phyloP scores from a whole-genome alignment of 2,113 vertebrate species.

The Sarotherodon lohbergeri region DNA sequence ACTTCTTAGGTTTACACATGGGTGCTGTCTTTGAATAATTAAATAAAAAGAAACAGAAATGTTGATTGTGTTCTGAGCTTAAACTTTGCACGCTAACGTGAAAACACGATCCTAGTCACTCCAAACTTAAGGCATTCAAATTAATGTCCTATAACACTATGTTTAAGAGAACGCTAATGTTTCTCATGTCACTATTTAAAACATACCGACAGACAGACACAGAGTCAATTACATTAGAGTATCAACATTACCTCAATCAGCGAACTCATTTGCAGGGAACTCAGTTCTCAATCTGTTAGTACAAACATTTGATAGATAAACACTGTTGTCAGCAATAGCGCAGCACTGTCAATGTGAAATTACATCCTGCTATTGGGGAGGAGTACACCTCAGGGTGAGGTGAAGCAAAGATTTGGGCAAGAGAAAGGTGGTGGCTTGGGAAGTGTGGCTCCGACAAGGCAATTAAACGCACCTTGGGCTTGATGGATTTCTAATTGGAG shows the following conservation, averaged over 20 bases:
- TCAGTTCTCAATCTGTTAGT: conserved; percentile 12
- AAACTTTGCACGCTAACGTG: neutral
- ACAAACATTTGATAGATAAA: conserved; percentile 48
- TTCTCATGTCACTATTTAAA: neutral
- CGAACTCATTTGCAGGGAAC: conserved; percentile 11
- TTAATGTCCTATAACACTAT: neutral
- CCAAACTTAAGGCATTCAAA: neutral
- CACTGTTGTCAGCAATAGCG: conserved; percentile 17
- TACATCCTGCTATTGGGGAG: conserved; percentile 15
- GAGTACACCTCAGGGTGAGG: neutral
- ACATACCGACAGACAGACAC: neutral
- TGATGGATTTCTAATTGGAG: conserved; percentile 72
- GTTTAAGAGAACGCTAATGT: neutral
- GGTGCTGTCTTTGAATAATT: neutral
- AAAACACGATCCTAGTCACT: neutral
- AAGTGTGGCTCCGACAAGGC: conserved; percentile 56
- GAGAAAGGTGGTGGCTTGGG: conserved; percentile 39
- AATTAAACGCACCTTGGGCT: conserved; percentile 67
- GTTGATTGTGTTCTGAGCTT: neutral
- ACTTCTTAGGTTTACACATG: neutral
- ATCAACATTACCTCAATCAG: neutral
- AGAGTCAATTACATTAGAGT: neutral
- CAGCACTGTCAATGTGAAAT: conserved; percentile 22
- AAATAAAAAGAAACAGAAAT: neutral
- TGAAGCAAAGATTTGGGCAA: conserved; percentile 6